These are phyloP conservation scores for Chloroclystis v-ata DNA, from an alignment of 2,888 invertebrate species.

Conservation along the genomic window DNA sequence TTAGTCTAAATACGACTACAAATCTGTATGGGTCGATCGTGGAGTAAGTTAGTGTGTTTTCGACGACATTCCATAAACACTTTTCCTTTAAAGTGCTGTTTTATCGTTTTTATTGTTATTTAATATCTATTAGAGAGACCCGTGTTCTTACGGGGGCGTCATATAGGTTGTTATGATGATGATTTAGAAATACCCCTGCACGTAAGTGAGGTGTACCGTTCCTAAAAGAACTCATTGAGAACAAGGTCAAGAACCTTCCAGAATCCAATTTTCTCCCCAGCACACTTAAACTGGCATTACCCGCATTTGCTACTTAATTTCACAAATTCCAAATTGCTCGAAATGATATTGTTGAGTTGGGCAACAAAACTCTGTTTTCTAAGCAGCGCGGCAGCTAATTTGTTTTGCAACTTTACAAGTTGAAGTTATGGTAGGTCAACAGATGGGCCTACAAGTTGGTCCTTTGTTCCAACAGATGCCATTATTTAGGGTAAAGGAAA, in stretches of 20 bases:
- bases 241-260: conserved; percentile 7
- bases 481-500: too few species aligned
- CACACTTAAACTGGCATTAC: conserved; percentile 8
- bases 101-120: too few species aligned
- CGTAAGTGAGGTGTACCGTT: background rate
- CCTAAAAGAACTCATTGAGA: background rate
- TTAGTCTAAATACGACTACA: too few species aligned
- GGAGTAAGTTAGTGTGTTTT: too few species aligned
- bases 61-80: too few species aligned
- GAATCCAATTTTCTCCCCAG: conserved; percentile 13
- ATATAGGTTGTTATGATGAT: too few species aligned
- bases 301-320: conserved; percentile 12
- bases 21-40: too few species aligned
- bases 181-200: too few species aligned
- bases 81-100: too few species aligned
- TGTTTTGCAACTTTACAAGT: background rate
- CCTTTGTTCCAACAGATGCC: too few species aligned
- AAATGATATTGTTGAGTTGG: conserved; percentile 5
- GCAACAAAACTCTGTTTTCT: background rate
- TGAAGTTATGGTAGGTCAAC: background rate
- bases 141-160: too few species aligned
- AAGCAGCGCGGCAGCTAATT: conserved; percentile 3
- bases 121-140: too few species aligned
- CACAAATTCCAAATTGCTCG: conserved; percentile 14
- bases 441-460: background rate